Conservation (phyloP, 2,797 vertebrate species). For the Characodon lateralis region DNA sequence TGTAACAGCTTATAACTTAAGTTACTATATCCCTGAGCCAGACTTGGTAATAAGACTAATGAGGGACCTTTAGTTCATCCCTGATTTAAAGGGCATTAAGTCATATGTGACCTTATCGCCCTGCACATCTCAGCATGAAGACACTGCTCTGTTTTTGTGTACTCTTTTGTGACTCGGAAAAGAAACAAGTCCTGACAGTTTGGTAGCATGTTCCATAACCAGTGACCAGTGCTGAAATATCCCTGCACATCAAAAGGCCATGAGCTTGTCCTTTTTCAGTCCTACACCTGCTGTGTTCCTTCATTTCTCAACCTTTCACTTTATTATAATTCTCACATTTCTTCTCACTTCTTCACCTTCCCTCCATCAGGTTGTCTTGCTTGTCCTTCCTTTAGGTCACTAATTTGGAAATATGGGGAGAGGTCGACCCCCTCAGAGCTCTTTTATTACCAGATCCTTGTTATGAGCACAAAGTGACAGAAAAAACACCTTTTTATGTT, state of each 20-base stretch:
- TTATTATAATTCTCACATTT: slow-evolving; percentile 6
- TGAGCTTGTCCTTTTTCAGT: slow-evolving; percentile 7
- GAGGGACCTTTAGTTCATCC: slow-evolving; percentile 3
- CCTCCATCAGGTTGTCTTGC: neutral
- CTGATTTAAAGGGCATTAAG: slow-evolving; percentile 24
- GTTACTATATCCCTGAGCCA: neutral
- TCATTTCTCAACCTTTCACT: slow-evolving; percentile 1
- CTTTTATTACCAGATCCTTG: neutral
- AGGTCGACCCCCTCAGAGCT: neutral
- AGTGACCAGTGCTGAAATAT: slow-evolving; percentile 12
- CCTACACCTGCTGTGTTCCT: slow-evolving; percentile 7
- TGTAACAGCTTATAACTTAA: neutral
- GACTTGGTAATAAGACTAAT: slow-evolving; percentile 13
- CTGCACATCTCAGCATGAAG: neutral
- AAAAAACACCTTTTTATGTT: slow-evolving; percentile 4
- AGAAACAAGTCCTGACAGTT: neutral
- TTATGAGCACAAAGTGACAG: slow-evolving; percentile 22
- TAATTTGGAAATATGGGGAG: slow-evolving; percentile 12
- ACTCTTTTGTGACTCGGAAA: neutral
- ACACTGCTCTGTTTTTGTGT: neutral
- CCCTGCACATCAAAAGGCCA: slow-evolving; percentile 2
- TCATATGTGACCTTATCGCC: slow-evolving; percentile 1
- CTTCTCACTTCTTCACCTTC: neutral
- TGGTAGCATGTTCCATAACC: neutral
- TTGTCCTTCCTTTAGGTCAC: neutral